Evolutionary conservation across 2,888 invertebrate species (phyloP), one percentile per base, ranked within the genome.

Genomic region (Torymus tubicola): DNA sequence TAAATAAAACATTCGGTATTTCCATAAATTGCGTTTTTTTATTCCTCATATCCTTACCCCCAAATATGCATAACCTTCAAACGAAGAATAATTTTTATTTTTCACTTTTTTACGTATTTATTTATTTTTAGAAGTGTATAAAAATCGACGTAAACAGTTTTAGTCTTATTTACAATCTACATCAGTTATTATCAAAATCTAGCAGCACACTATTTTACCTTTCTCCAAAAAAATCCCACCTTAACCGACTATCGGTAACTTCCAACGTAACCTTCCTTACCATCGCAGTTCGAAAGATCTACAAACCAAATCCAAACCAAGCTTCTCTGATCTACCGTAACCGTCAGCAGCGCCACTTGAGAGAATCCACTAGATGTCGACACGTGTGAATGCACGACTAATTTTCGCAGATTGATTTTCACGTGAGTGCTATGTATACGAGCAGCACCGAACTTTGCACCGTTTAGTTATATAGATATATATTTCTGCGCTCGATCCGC

Each of bases 1-100:
- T 52, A 55, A 65, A 77, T 78, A 77, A 81, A 81, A 81, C 0
- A 72, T 72, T 64, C 72, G 68, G 58, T 68, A 52, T 72, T 61
- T 64, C 63, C 18, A 57, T 68, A 63, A 61, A 52, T 53, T 50
- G 12, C 21, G n/a, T 24, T 42, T 53, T 53, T 57, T 55, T 12
- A 31, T 18, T 72, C 0, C 42, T 42, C 8, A 42, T 8, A 42
- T 8, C 8, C 42, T 42, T 42, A 42, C 42, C 42, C n/a, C n/a
- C n/a, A n/a, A 42, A 1, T 1, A 5, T 4, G 1, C 8, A 1
- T 42, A 42, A 42, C 5, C 10, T 1, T 42, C 10, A 42, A 42
- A 42, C 8, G 42, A 42, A 42, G 10, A 8, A 8, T 8, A 42
- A 42, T 8, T 42, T 42, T 21, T 21, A 21, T 21, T 21, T 21